phyloP scores from a whole-genome alignment of 2,113 vertebrate genomes.

The Atractosteus spatula region DNA sequence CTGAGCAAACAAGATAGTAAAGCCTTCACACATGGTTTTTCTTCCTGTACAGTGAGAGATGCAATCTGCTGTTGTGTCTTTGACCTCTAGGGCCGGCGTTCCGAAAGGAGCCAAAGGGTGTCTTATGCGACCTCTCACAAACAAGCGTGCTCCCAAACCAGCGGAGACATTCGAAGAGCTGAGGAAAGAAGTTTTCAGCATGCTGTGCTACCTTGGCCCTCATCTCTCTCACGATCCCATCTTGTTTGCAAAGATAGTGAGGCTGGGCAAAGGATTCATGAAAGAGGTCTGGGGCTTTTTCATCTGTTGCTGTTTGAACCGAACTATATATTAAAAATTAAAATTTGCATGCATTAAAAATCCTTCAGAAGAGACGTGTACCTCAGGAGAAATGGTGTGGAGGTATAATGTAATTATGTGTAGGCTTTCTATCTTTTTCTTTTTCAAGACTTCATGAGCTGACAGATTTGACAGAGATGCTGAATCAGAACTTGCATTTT shows the following conservation, averaged over 20 bases:
- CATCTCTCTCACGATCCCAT: conserved; percentile 94
- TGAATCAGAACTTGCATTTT: too few relatives aligned
- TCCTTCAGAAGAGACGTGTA: too few relatives aligned
- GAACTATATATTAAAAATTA: too few relatives aligned
- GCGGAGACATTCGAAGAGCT: conserved; percentile 87
- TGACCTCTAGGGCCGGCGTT: conserved; percentile 77
- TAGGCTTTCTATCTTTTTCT: too few relatives aligned
- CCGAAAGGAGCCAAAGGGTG: conserved; percentile 91
- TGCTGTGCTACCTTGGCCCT: conserved; percentile 94
- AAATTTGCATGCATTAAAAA: too few relatives aligned
- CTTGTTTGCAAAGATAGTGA: conserved; percentile 91
- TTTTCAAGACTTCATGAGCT: too few relatives aligned
- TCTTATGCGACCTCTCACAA: conserved; percentile 69
- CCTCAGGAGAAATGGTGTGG: too few relatives aligned
- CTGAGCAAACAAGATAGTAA: neutral
- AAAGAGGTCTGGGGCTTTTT: conserved; percentile 79
- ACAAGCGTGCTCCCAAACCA: conserved; percentile 79
- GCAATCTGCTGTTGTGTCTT: conserved; percentile 1
- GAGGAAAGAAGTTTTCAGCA: conserved; percentile 85
- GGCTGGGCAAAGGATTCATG: conserved; percentile 95
- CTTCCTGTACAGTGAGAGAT: neutral
- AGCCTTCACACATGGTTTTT: too few relatives aligned
- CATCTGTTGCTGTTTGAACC: too few relatives aligned
- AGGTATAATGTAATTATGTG: too few relatives aligned
- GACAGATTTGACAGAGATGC: too few relatives aligned